A percentile compares a stretch with the other conserved stretches of the same genome.
phyloP scores from a whole-genome alignment of 2,797 vertebrate genomes.

The Pipistrellus pipistrellus region DNA sequence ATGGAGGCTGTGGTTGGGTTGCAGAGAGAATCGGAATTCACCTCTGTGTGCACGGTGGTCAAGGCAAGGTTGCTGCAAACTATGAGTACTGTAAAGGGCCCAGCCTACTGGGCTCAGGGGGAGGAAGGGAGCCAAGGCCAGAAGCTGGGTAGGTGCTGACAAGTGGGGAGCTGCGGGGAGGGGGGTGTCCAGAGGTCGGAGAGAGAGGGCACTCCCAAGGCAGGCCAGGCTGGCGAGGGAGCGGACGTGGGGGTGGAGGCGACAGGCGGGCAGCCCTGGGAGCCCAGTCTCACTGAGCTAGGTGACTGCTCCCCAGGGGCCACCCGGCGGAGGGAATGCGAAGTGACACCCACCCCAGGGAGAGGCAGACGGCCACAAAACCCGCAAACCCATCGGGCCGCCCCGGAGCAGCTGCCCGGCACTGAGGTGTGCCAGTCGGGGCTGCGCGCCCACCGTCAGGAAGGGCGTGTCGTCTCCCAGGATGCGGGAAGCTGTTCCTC shows the following conservation, averaged over 20 bases:
- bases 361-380: not conserved
- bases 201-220: not conserved
- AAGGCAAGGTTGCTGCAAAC: not conserved
- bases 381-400: not conserved
- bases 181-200: not conserved
- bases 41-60: fast-evolving
- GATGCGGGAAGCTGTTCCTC: too few species aligned
- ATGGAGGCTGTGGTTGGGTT: not conserved
- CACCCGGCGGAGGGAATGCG: not conserved
- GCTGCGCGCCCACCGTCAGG: not conserved
- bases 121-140: not conserved
- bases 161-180: not conserved
- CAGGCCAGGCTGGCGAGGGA: not conserved
- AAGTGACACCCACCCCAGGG: not conserved
- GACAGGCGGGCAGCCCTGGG: not conserved
- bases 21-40: not conserved
- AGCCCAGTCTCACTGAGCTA: not conserved
- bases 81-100: not conserved
- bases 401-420: not conserved
- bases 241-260: fast-evolving
- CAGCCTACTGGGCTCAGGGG: not conserved
- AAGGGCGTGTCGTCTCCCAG: not conserved
- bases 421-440: not conserved
- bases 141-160: not conserved
- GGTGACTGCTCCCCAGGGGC: not conserved